Percentiles rank a stretch among this genome's conserved stretches.
Conservation (phyloP, 2,113 vertebrate genomes). For the Apteryx mantelli region DNA sequence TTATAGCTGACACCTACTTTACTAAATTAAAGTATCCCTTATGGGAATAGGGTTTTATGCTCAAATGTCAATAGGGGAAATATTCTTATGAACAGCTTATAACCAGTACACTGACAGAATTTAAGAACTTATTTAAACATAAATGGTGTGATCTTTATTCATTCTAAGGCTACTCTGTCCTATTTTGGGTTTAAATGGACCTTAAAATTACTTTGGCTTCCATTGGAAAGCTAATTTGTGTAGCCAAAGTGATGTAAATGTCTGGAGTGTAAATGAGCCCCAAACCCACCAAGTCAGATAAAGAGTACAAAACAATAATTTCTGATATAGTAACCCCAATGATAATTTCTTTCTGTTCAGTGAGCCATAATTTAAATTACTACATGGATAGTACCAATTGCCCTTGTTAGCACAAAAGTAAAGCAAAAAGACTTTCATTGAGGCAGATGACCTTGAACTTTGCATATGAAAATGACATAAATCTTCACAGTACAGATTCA, state of each 20-base stretch:
- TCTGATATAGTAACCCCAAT: not conserved
- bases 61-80: not conserved
- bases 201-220: conserved; percentile 45
- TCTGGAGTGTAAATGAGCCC: not conserved
- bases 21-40: not conserved
- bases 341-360: not conserved
- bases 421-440: not conserved
- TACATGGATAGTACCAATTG: not conserved
- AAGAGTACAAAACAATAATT: not conserved
- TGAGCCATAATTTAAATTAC: not conserved
- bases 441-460: conserved; percentile 37
- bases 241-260: conserved; percentile 1
- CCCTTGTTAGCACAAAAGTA: not conserved
- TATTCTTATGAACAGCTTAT: not conserved
- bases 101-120: not conserved
- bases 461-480: not conserved
- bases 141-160: not conserved
- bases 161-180: not conserved
- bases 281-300: not conserved
- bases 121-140: conserved; percentile 4
- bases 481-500: conserved; percentile 25
- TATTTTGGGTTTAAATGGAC: conserved; percentile 34
- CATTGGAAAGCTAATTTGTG: not conserved
- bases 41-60: not conserved
- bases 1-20: not conserved